phyloP scores from a whole-genome alignment of 2,888 invertebrate genomes.

The Dicycla oo region DNA sequence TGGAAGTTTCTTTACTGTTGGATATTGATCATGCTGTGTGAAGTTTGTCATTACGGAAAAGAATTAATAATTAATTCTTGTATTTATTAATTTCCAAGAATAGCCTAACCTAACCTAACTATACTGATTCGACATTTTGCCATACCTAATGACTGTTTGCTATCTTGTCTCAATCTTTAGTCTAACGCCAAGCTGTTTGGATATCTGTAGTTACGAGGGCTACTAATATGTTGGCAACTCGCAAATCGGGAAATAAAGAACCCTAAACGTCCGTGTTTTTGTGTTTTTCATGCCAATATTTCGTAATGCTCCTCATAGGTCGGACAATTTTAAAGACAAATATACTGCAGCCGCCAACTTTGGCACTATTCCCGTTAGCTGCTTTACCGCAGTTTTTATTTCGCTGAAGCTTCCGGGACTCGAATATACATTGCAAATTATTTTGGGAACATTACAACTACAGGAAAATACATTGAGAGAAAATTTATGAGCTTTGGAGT shows the following conservation, averaged over 20 bases:
- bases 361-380: constrained; percentile 32
- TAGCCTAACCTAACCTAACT: neutral
- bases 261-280: constrained; percentile 5
- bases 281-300: constrained; percentile 21
- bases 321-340: constrained; percentile 25
- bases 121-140: neutral
- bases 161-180: constrained; percentile 20
- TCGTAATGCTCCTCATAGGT: constrained; percentile 15
- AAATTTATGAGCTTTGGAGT: neutral
- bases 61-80: neutral
- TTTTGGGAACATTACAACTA: constrained; percentile 29
- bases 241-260: neutral
- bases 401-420: constrained; percentile 45
- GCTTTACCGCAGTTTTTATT: constrained; percentile 52
- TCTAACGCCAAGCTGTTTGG: constrained; percentile 1
- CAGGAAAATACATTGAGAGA: neutral
- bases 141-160: neutral
- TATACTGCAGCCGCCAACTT: constrained; percentile 32
- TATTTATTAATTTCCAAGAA: neutral
- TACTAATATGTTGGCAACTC: constrained; percentile 8
- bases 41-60: neutral
- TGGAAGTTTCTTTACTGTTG: neutral
- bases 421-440: constrained; percentile 38
- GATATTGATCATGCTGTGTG: neutral
- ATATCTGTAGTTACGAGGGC: constrained; percentile 1